Evolutionary conservation across 2,797 vertebrate genomes (phyloP), one percentile per base, ranked within the genome.

Genomic region (Chelidonichthys spinosus): DNA sequence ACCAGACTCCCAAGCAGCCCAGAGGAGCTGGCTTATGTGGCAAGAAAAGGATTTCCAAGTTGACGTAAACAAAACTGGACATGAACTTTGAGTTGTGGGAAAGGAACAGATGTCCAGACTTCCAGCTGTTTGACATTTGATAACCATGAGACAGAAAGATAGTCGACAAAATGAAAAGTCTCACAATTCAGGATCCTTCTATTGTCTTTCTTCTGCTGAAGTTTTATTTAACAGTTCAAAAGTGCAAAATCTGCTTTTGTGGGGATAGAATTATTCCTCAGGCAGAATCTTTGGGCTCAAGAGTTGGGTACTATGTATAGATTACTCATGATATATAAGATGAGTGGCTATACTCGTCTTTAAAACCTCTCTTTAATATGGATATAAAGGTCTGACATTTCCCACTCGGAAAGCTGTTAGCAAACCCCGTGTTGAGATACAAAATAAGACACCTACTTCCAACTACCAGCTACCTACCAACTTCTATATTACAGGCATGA

Each of bases 51-150:
- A 82, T 81, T 89, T 83, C 65, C 63, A 40, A 81, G 82, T 78
- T 84, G 86, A 79, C 49, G 56, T 83, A 88, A 89, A 92, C 87
- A 88, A 76, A 76, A 83, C 49, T 74, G 81, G 85, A 88, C 74
- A 78, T 65, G 75, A 67, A 85, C 81, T 70, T 55, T 0, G 15
- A 76, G 74, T 87, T 86, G 71, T 92, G 86, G 87, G 87, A 90
- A 91, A 78, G 46, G 74, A 86, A 74, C 84, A 86, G 84, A 90
- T 88, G 87, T 77, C 64, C 74, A 73, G 75, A 81, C 74, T 60
- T 90, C 84, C 93, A 93, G 91, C 91, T 92, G 91, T 88, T 90
- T 78, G 87, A 90, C 87, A 94, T 82, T 54, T 78, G 89, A 93
- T 92, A 88, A 89, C 85, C 78, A 83, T 90, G 89, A 85, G 91